Evolutionary conservation across 2,797 vertebrate genomes (phyloP), one percentile per base, ranked within the genome.

Genomic region (Hippoglossus hippoglossus): DNA sequence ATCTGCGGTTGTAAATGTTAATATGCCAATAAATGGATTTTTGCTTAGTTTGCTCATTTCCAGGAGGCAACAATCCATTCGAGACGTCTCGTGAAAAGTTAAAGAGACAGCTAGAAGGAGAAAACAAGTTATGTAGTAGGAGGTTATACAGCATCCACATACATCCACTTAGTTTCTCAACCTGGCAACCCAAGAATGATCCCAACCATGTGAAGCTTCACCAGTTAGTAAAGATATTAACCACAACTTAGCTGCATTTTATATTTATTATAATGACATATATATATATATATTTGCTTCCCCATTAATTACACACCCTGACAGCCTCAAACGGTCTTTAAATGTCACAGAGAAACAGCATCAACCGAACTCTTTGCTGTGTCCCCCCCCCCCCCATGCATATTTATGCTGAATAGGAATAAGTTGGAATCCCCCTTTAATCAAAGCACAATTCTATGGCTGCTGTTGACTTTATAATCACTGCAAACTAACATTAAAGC

Each of bases 131-230:
- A 36, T 18, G 4, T 39, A 39, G 16, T 19, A 36, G 25, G n/a
- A 50, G 58, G 47, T 57, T 52, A 50, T 31, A 24, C n/a, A 67
- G 18, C 15, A n/a, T 36, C 7, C 25, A 46, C 51, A 53, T 41
- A 31, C 18, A 68, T 46, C 36, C 36, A 39, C 36, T 39, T 13
- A 39, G 53, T 60, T 56, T 64, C 25, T 67, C 41, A 53, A 55
- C n/a, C 49, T 63, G 39, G 31, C 13, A 55, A 54, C 21, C 5
- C 5, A 59, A 44, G 58, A 31, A 3, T 8, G 28, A 0, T 21
- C 19, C 4, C 1, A 11, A 19, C 18, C 15, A 2, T 3, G 2
- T 6, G 10, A 47, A 31, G 5, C 44, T 71, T 51, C 28, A 44
- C 21, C 39, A 16, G 13, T 41, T 6, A 5, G 46, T 13, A 46